Percentiles rank a stretch among this genome's conserved stretches.
phyloP scores from a whole-genome alignment of 2,888 invertebrate species.

The Drymonia ruficornis region DNA sequence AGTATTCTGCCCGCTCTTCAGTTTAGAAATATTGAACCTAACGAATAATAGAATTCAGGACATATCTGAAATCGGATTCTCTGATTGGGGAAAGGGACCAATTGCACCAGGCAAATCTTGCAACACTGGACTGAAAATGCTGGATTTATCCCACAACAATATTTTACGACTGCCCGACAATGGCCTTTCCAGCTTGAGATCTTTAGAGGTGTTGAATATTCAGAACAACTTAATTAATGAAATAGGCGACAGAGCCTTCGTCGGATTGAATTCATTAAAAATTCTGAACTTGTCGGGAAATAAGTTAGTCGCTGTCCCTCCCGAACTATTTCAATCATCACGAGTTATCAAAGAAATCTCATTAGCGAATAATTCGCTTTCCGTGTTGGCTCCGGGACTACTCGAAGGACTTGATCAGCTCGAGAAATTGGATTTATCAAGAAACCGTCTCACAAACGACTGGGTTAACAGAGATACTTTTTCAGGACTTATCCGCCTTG shows the following conservation, averaged over 20 bases:
- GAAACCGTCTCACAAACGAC: conserved; percentile 89
- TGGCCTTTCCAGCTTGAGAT: conserved; percentile 88
- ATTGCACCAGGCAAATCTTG: conserved; percentile 89
- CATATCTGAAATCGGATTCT: conserved; percentile 90
- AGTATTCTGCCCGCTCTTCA: conserved; percentile 89
- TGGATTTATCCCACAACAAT: conserved; percentile 91
- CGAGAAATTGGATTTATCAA: conserved; percentile 89
- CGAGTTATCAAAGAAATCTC: conserved; percentile 89
- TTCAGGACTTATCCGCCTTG: conserved; percentile 88
- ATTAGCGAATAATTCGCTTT: conserved; percentile 91
- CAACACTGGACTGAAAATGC: conserved; percentile 87
- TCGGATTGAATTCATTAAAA: conserved; percentile 88
- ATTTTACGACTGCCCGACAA: conserved; percentile 88
- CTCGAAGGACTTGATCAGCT: conserved; percentile 90
- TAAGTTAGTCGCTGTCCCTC: conserved; percentile 90
- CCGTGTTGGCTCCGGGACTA: conserved; percentile 90
- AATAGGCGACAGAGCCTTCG: conserved; percentile 90
- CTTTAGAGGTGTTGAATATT: conserved; percentile 88
- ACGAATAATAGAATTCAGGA: conserved; percentile 92
- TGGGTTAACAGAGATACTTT: conserved; percentile 92
- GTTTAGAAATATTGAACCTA: conserved; percentile 88
- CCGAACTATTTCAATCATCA: conserved; percentile 90
- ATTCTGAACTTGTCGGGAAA: conserved; percentile 92
- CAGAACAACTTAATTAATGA: conserved; percentile 91
- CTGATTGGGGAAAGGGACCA: conserved; percentile 89